These are phyloP conservation scores for Drosophila borborema DNA, from an alignment of 2,888 invertebrate species.

Conservation along the genomic window DNA sequence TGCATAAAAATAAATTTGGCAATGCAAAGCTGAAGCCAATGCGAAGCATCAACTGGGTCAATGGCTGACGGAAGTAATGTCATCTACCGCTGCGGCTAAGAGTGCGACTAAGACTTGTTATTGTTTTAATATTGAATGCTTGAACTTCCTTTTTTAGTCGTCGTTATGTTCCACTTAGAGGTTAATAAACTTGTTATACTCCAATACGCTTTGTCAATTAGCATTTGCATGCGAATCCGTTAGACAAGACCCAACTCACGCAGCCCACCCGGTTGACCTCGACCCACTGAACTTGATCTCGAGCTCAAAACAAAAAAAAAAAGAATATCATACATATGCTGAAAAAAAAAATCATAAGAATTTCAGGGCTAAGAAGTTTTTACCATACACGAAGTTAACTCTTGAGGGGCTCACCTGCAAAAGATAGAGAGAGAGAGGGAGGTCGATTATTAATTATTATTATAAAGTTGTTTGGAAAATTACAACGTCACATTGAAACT, in stretches of 20 bases:
- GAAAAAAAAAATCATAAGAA: conserved; percentile 31
- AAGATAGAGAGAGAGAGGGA: conserved; percentile 7
- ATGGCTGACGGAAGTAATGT: conserved; percentile 64
- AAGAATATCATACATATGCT: background rate
- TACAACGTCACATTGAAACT: conserved; percentile 37
- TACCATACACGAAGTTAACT: conserved; percentile 4
- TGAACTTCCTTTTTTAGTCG: conserved; percentile 37
- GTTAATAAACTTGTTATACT: conserved; percentile 74
- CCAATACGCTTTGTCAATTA: conserved; percentile 51
- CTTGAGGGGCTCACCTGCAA: conserved; percentile 41
- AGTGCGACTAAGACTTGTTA: conserved; percentile 12
- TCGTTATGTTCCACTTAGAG: conserved; percentile 71
- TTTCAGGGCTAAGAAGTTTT: conserved; percentile 62
- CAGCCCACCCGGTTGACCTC: conserved; percentile 64
- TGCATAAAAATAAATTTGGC: conserved; percentile 46
- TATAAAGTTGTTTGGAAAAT: conserved; percentile 20
- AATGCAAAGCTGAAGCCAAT: conserved; percentile 40
- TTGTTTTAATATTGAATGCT: conserved; percentile 15
- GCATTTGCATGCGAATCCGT: conserved; percentile 61
- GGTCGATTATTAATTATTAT: conserved; percentile 16
- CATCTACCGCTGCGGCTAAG: conserved; percentile 3
- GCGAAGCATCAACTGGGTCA: conserved; percentile 63
- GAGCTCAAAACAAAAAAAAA: background rate
- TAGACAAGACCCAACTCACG: conserved; percentile 32
- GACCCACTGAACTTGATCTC: conserved; percentile 76